Evolutionary conservation across 2,888 invertebrate species (phyloP), one percentile per base, ranked within the genome.

Genomic region (Mesochorus sp.): DNA sequence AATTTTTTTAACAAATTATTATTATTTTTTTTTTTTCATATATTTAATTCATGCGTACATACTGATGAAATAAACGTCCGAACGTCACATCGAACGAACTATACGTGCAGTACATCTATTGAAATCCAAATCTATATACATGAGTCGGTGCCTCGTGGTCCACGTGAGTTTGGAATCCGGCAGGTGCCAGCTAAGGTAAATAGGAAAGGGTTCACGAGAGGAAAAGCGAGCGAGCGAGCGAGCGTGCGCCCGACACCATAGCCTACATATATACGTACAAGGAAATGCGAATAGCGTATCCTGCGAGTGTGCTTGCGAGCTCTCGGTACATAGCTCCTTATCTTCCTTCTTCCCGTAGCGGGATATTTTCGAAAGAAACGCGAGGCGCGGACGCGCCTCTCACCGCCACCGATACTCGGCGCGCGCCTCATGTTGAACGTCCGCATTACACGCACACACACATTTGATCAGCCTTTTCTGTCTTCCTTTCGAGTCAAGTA

Each of bases 141-240:
- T 17, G 10, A 14, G 6, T 19, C n/a, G 1, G 12, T 34, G n/a
- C 12, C 37, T 37, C 26, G 26, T 59, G 59, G 39, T 39, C 0
- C 61, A 68, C 74, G 74, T 67, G 53, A 67, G 61, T 26, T 44
- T 17, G 53, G 26, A 47, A 66, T 44, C 37, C 47, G 51, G 55
- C 28, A 39, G 42, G 39, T 62, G 44, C 28, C 49, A 14, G n/a
- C 24, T 10, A 49, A 47, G 44, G 31, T 51, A 49, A 57, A 71
- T 64, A 37, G 57, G 12, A 31, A 55, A 70, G 51, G 14, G 19
- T 17, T 49, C 28, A 14, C 53, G 49, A 31, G 24, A 37, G 3
- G 71, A 28, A 47, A 44, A 44, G 28, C 12, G 14, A 51, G 28
- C 12, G 17, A 4, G 10, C 39, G 59, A 19, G 55, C 21, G 44